Percentiles rank a stretch among this genome's conserved stretches.
These are phyloP conservation scores for Tupiocoris notatus DNA, from an alignment of 2,888 invertebrate genomes.

Conservation along the genomic window DNA sequence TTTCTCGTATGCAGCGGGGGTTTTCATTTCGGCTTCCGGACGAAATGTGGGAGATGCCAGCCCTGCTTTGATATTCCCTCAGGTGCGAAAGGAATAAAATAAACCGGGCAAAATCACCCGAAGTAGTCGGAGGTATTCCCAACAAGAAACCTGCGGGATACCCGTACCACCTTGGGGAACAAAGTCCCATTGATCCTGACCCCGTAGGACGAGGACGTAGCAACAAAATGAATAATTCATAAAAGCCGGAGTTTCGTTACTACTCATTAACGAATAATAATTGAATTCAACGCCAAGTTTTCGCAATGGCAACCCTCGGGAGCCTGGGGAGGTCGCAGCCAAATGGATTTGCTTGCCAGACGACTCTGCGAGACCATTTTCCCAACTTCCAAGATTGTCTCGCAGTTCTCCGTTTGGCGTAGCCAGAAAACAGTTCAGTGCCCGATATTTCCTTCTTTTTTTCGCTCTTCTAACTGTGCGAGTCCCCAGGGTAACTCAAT, in stretches of 20 bases:
- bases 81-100: not conserved
- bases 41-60: not conserved
- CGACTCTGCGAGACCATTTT: not conserved
- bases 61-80: not conserved
- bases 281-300: conserved; percentile 35
- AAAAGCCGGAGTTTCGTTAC: conserved; percentile 36
- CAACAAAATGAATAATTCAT: conserved; percentile 30
- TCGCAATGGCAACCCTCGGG: not conserved
- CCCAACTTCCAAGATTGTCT: not conserved
- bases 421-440: not conserved
- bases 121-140: not conserved
- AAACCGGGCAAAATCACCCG: not conserved
- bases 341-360: not conserved
- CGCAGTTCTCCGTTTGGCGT: not conserved
- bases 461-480: not conserved
- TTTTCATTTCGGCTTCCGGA: not conserved
- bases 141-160: not conserved
- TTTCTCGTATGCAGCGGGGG: not conserved
- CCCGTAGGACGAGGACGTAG: not conserved
- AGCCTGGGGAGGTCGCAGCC: not conserved
- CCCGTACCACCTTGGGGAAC: not conserved
- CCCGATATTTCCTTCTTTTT: not conserved
- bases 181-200: not conserved
- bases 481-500: conserved; percentile 2
- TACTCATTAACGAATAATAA: conserved; percentile 36